phyloP scores from a whole-genome alignment of 2,888 invertebrate genomes.

The Chalcis sispes region DNA sequence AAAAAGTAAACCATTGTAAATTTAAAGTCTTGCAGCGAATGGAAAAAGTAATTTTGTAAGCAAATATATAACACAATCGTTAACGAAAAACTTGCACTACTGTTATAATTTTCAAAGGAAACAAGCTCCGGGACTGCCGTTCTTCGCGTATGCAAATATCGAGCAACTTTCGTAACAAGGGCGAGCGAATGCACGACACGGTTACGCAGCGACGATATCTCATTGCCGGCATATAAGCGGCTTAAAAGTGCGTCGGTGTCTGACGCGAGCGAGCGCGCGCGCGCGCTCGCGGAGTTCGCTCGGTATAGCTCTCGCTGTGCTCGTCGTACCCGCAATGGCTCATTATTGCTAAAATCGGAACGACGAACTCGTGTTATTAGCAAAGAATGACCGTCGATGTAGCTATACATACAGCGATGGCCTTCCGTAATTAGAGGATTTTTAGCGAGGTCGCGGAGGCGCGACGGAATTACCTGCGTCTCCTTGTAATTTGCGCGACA shows the following conservation, averaged over 20 bases:
- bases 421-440: constrained; percentile 20
- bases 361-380: not conserved
- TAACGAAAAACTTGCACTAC: no score
- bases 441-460: constrained; percentile 11
- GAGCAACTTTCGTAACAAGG: constrained; percentile 20
- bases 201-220: no score
- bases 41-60: no score
- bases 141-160: constrained; percentile 25
- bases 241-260: constrained; percentile 13
- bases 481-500: no score
- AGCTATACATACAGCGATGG: not conserved
- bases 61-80: no score
- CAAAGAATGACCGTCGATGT: not conserved
- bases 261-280: no score
- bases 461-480: no score
- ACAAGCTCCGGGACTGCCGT: constrained; percentile 11
- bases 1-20: no score
- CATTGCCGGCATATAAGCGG: no score
- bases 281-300: no score
- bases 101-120: not conserved
- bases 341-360: not conserved
- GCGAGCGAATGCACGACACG: constrained; percentile 20
- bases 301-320: no score
- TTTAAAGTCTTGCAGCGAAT: no score
- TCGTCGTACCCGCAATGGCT: constrained; percentile 14